A percentile compares a stretch with the other conserved stretches of the same genome.
Evolutionary conservation across 1,140 invertebrate genomes (phyloP).

Genomic region (Episyrphus balteatus): DNA sequence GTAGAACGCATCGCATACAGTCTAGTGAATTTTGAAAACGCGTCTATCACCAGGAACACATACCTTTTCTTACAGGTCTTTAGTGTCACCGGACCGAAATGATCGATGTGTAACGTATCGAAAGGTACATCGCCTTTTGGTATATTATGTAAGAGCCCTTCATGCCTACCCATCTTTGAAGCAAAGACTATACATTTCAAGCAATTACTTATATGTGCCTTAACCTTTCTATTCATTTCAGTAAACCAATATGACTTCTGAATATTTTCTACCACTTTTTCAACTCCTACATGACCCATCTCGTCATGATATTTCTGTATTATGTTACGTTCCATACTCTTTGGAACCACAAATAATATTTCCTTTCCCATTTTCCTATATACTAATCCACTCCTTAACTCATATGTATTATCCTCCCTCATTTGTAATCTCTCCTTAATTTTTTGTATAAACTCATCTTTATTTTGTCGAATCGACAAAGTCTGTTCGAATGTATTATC

Average conservation of each 20-base stretch:
- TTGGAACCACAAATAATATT: conserved; percentile 16
- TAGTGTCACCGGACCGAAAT: conserved; percentile 15
- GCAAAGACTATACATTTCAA: conserved; percentile 17
- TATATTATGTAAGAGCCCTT: conserved; percentile 18
- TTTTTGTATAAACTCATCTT: background rate
- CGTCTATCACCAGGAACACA: conserved; percentile 34
- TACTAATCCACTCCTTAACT: conserved; percentile 4
- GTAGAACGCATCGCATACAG: conserved; percentile 3
- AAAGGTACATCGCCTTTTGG: conserved; percentile 21
- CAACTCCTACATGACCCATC: conserved; percentile 13
- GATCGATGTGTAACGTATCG: no score
- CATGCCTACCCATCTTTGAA: conserved; percentile 9
- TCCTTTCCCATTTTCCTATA: conserved; percentile 21
- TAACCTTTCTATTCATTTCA: conserved; percentile 15
- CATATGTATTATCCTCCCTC: background rate
- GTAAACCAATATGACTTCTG: conserved; percentile 18
- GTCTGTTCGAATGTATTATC: background rate
- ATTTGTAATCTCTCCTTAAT: background rate
- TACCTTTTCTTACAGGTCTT: conserved; percentile 33
- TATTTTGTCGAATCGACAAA: background rate
- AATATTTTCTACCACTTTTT: conserved; percentile 13
- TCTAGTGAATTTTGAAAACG: conserved; percentile 7
- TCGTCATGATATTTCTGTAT: conserved; percentile 16
- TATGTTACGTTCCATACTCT: conserved; percentile 9
- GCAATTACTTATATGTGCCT: conserved; percentile 9